Conservation (phyloP, 2,113 vertebrate species). For the Gopherus flavomarginatus region DNA sequence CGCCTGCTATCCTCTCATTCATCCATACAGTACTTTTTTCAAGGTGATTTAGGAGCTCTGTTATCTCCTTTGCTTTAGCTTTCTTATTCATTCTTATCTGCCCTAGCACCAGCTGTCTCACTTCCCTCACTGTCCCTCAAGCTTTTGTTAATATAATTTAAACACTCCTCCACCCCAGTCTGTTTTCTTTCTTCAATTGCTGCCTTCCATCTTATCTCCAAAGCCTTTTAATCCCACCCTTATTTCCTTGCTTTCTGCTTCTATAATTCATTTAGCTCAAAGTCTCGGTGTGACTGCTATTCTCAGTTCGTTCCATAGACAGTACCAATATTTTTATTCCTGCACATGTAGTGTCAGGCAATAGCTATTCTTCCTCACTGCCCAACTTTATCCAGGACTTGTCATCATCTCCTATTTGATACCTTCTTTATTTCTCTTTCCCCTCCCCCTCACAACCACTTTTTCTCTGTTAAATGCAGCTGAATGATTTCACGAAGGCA, state of each 20-base stretch:
- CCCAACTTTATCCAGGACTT: neutral
- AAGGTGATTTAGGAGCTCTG: neutral
- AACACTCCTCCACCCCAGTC: slow-evolving; percentile 11
- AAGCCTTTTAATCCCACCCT: slow-evolving; percentile 51
- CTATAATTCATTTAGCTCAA: slow-evolving; percentile 50
- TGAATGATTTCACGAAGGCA: neutral
- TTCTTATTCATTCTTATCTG: slow-evolving; percentile 18
- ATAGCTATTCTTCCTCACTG: neutral
- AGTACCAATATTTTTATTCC: neutral
- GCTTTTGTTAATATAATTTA: slow-evolving; percentile 30
- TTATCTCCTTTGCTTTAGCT: neutral
- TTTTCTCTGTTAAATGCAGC: slow-evolving; percentile 19
- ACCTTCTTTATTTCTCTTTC: neutral
- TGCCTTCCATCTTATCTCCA: slow-evolving; percentile 36
- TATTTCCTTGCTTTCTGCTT: slow-evolving; percentile 45
- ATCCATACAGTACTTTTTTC: neutral
- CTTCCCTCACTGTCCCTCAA: neutral
- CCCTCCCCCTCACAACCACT: neutral
- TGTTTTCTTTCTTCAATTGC: slow-evolving; percentile 37
- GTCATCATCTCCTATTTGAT: neutral
- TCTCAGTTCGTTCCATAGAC: neutral
- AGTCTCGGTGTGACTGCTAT: neutral
- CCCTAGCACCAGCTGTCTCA: neutral
- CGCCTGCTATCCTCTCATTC: neutral
- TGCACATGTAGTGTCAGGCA: neutral